phyloP scores from a whole-genome alignment of 2,888 invertebrate genomes.

The Carpatolechia fugitivella region DNA sequence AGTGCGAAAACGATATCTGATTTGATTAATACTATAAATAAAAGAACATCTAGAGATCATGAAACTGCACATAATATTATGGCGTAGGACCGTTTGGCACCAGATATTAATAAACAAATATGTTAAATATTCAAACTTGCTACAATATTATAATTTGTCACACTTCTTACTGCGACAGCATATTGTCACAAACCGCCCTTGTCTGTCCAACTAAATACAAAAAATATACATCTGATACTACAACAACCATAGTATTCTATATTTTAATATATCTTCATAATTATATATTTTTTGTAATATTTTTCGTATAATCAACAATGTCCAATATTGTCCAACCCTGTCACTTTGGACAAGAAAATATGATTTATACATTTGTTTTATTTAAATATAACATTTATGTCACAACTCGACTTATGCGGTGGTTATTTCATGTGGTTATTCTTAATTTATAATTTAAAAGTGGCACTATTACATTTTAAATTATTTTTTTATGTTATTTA shows the following conservation, averaged over 20 bases:
- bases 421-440: constrained; percentile 27
- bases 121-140: no score
- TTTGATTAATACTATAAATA: no score
- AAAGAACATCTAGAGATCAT: constrained; percentile 6
- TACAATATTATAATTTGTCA: neutral
- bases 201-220: constrained; percentile 50
- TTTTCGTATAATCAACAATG: constrained; percentile 26
- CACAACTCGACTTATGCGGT: constrained; percentile 42
- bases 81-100: constrained; percentile 11
- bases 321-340: constrained; percentile 32
- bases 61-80: neutral
- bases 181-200: constrained; percentile 18
- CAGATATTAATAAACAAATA: neutral
- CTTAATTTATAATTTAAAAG: constrained; percentile 24
- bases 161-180: neutral
- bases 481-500: constrained; percentile 25
- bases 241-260: constrained; percentile 49
- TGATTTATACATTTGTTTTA: constrained; percentile 22
- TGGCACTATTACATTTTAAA: constrained; percentile 27
- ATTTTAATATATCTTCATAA: constrained; percentile 13
- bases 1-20: neutral
- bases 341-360: constrained; percentile 40
- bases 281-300: constrained; percentile 30
- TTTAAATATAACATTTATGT: constrained; percentile 25
- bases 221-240: constrained; percentile 59